These are phyloP conservation scores for Cygnus atratus DNA, from an alignment of 2,113 vertebrate species.

Conservation along the genomic window DNA sequence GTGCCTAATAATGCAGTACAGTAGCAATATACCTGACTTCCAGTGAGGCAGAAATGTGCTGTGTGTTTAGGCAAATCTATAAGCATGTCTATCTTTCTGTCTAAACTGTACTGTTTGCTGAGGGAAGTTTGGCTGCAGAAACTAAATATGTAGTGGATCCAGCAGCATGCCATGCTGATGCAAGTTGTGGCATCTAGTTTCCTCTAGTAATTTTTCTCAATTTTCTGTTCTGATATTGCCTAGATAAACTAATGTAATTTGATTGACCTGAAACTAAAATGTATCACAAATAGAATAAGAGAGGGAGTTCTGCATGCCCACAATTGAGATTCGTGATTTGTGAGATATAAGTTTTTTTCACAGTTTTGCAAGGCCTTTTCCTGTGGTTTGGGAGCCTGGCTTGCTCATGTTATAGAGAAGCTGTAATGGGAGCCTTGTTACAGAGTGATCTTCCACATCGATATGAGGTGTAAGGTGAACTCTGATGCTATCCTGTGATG, in stretches of 20 bases:
- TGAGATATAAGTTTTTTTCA: not conserved
- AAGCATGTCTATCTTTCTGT: not conserved
- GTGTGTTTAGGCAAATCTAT: not conserved
- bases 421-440: not conserved
- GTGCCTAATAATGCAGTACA: rapidly evolving
- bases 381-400: not conserved
- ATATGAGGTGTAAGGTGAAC: too few species aligned
- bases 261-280: not conserved
- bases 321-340: not conserved
- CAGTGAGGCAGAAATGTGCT: not conserved
- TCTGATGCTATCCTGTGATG: rapidly evolving
- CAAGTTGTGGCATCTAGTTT: not conserved
- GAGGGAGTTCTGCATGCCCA: rapidly evolving
- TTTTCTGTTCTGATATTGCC: not conserved
- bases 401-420: not conserved
- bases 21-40: not conserved
- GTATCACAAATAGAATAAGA: rapidly evolving
- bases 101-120: not conserved
- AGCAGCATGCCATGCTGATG: not conserved
- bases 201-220: not conserved
- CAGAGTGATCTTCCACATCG: not conserved
- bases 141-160: not conserved
- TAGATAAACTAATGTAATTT: not conserved
- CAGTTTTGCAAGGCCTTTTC: not conserved
- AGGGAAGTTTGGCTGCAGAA: not conserved